Conservation (phyloP, 2,113 vertebrate genomes). For the Triplophysa dalaica region DNA sequence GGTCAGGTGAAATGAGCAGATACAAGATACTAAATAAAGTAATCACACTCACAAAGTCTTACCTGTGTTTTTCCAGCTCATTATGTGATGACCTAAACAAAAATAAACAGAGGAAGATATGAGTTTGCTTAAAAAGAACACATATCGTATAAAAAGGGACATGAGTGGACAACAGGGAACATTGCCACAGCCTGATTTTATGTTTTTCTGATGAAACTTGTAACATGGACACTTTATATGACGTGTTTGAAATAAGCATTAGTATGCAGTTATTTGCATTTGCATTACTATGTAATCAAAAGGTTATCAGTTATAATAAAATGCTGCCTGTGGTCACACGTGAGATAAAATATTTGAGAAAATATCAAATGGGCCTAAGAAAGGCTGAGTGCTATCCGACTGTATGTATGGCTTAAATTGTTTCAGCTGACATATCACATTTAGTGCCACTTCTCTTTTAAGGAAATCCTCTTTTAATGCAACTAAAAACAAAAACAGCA, state of each 20-base stretch:
- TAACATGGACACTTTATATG: too few relatives aligned
- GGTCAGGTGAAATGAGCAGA: neutral
- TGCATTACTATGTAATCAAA: neutral
- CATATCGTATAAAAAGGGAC: too few relatives aligned
- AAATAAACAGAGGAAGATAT: slow-evolving; percentile 50
- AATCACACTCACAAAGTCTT: slow-evolving; percentile 57
- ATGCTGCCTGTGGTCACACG: neutral
- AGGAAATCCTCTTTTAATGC: neutral
- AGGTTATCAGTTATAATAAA: neutral
- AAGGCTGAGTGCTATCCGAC: neutral
- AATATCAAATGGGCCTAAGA: neutral
- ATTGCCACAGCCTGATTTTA: too few relatives aligned
- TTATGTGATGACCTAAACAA: slow-evolving; percentile 94
- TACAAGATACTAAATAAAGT: neutral
- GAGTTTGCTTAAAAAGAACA: slow-evolving; percentile 13
- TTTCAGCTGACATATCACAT: neutral
- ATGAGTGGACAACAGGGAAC: too few relatives aligned
- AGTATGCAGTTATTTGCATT: neutral
- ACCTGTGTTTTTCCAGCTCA: slow-evolving; percentile 99
- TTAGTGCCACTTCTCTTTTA: neutral
- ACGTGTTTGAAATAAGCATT: neutral
- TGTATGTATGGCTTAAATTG: too few relatives aligned
- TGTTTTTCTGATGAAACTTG: too few relatives aligned
- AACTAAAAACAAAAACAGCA: neutral
- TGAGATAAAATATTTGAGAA: neutral